Conservation (phyloP, 1,140 invertebrate genomes). For the Mamestra configurata region DNA sequence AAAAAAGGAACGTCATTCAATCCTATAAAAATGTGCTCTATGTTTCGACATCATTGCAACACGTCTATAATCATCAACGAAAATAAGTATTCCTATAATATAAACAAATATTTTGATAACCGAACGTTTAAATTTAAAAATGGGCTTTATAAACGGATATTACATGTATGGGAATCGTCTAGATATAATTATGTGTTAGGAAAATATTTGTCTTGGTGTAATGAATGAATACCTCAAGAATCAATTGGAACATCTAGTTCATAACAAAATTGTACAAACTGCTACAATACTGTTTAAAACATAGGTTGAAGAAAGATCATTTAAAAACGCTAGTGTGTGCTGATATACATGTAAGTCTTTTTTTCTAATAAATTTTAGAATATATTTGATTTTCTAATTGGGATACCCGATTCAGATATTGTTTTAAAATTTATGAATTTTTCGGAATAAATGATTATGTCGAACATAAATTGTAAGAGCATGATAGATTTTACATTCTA, state of each 20-base stretch:
- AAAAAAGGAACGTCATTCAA: conserved; percentile 23
- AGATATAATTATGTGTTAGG: conserved; percentile 68
- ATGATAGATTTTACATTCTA: conserved; percentile 69
- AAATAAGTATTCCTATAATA: conserved; percentile 77
- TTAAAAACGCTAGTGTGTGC: conserved; percentile 55
- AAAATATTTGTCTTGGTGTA: conserved; percentile 70
- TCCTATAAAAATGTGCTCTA: conserved; percentile 12
- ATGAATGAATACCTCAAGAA: conserved; percentile 74
- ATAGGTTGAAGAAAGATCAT: conserved; percentile 32
- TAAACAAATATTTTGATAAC: conserved; percentile 81
- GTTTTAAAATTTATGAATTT: conserved; percentile 44
- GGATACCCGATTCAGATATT: conserved; percentile 42
- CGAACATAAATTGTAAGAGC: conserved; percentile 71
- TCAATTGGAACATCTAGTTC: conserved; percentile 52
- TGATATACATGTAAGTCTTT: conserved; percentile 53
- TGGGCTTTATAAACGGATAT: conserved; percentile 74
- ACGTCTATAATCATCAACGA: conserved; percentile 70
- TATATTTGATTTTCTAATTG: conserved; percentile 51
- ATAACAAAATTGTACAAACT: conserved; percentile 47
- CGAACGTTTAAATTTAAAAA: conserved; percentile 74
- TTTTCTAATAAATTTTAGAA: conserved; percentile 52
- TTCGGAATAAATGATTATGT: conserved; percentile 71
- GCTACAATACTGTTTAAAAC: conserved; percentile 44
- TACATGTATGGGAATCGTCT: conserved; percentile 73
- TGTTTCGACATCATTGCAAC: conserved; percentile 25